A percentile compares a stretch with the other conserved stretches of the same genome.
Evolutionary conservation across 2,888 invertebrate species (phyloP).

Genomic region (Nephrotoma appendiculata): DNA sequence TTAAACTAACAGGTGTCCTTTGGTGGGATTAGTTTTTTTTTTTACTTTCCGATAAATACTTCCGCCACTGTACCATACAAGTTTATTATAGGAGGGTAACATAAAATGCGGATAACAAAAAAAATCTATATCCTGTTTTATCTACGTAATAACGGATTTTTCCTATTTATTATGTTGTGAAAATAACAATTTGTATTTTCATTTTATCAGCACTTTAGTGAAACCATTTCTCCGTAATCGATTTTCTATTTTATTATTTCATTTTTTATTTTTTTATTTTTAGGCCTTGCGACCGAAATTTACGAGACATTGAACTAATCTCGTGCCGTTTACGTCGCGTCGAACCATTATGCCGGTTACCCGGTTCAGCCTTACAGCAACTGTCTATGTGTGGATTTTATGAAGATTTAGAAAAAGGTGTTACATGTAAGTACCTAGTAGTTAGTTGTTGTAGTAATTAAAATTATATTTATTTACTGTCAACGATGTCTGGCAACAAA

Average conservation of each 20-base stretch:
- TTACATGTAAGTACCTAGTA: conserved; percentile 47
- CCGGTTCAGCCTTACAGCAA: conserved; percentile 55
- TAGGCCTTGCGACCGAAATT: conserved; percentile 57
- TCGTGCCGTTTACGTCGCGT: conserved; percentile 48
- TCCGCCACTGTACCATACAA: too few relatives aligned
- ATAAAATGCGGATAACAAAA: neutral
- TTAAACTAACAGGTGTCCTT: too few relatives aligned
- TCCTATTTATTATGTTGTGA: neutral
- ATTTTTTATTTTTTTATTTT: neutral
- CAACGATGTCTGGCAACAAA: neutral
- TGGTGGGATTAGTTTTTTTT: too few relatives aligned
- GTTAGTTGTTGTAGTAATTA: conserved; percentile 7
- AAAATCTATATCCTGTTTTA: neutral
- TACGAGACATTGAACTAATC: conserved; percentile 58
- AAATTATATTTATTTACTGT: neutral
- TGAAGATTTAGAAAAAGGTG: conserved; percentile 62
- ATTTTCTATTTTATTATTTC: neutral
- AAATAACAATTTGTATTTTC: neutral
- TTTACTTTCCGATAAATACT: too few relatives aligned
- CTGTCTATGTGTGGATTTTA: conserved; percentile 61
- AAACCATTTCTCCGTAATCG: neutral
- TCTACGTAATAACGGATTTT: neutral
- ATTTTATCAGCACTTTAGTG: neutral
- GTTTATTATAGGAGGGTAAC: neutral
- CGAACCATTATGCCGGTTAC: conserved; percentile 46